Evolutionary conservation across 2,113 vertebrate genomes (phyloP), one percentile per base, ranked within the genome.

Genomic region (Gadus macrocephalus): DNA sequence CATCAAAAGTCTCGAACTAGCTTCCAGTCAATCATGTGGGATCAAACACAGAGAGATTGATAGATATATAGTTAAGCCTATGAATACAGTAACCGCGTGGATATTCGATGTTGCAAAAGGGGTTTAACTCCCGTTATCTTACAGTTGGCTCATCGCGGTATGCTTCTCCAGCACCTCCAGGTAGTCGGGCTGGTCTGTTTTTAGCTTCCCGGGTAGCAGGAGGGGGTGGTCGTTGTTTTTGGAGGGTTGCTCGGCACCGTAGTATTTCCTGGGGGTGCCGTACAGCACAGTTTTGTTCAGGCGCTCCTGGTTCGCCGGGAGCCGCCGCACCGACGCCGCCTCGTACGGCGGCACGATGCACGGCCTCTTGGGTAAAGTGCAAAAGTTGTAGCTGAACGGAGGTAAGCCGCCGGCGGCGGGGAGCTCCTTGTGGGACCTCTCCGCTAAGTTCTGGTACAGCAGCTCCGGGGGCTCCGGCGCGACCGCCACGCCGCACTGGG

Each of bases 111-210:
- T 81, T 72, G 77, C 58, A 15, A 53, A 42, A 35, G 15, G 27
- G 16, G 74, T 7, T 15, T 4, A 20, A 62, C 15, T 62, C 27
- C 67, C 74, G 17, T 42, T 82, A 77, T 89, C 89, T 91, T 92
- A 96, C 92, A 96, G 92, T 88, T 96, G 95, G 92, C 97, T 99
- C 92, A 98, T 97, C 38, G 95, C 94, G 92, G 96, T 99, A 91
- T 97, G 96, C 94, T 97, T 99, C 88, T 98, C 96, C 93, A 99
- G 93, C 93, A 99, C 95, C 91, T 99, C 96, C 92, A 99, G 94
- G 93, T 99, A 99, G 93, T 99, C 97, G 72, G 97, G 96, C 89
- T 98, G 25, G 25, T 25, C 95, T 75, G 94, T 93, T 86, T 96
- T 96, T 86, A 95, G 90, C 87, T 98, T 98, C 78, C 94, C 95